Conservation (phyloP, 2,113 vertebrate species). For the Taurulus bubalis region DNA sequence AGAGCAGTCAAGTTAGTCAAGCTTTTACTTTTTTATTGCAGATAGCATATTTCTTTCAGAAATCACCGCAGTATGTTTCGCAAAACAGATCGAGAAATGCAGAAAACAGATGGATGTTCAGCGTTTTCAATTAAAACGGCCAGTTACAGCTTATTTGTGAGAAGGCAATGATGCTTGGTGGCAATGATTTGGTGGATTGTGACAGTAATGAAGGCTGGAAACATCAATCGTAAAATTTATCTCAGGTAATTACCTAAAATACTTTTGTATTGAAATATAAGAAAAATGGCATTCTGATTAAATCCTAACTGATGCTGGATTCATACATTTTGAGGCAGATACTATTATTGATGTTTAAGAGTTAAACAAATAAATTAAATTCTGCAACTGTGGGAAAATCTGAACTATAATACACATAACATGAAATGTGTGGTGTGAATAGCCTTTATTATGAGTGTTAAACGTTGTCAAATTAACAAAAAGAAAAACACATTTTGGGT, state of each 20-base stretch:
- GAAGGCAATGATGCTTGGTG: background rate
- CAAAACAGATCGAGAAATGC: background rate
- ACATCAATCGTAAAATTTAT: background rate
- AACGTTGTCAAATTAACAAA: background rate
- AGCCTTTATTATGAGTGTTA: background rate
- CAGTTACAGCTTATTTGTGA: background rate
- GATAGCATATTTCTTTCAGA: background rate
- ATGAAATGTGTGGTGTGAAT: too few species aligned
- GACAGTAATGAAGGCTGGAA: background rate
- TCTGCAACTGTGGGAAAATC: background rate
- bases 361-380: background rate
- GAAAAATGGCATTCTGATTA: background rate
- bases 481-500: background rate
- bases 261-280: background rate
- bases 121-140: background rate
- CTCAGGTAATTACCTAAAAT: background rate
- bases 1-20: background rate
- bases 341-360: too few species aligned
- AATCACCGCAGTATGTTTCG: background rate
- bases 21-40: background rate
- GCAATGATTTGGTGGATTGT: slow-evolving; percentile 3
- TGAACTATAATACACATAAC: background rate
- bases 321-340: background rate
- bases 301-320: background rate
- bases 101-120: background rate